Conservation (phyloP, 1,140 invertebrate genomes). For the Drosophila kurseongensis region DNA sequence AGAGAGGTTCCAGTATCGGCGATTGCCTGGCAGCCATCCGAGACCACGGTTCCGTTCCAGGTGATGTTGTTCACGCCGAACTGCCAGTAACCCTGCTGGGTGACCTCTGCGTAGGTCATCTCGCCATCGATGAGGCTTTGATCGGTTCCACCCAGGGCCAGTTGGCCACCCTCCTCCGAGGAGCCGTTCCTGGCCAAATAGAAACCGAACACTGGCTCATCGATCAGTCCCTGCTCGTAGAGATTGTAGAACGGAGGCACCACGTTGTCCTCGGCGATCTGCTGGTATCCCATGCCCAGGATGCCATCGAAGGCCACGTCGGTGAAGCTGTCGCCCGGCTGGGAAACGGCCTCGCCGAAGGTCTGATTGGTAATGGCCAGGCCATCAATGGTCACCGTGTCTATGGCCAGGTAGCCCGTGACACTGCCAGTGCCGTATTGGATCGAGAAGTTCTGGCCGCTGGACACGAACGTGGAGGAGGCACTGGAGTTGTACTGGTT, state of each 20-base stretch:
- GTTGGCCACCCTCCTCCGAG: slow-evolving; percentile 50
- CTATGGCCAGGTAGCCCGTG: slow-evolving; percentile 57
- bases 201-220: slow-evolving; percentile 95
- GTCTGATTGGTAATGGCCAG: slow-evolving; percentile 91
- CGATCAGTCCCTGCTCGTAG: slow-evolving; percentile 92
- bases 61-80: slow-evolving; percentile 64
- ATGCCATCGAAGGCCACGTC: slow-evolving; percentile 99
- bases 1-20: slow-evolving; percentile 92
- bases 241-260: slow-evolving; percentile 97
- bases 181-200: slow-evolving; percentile 89
- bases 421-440: slow-evolving; percentile 72
- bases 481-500: slow-evolving; percentile 70
- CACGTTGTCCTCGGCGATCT: slow-evolving; percentile 95
- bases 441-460: slow-evolving; percentile 61
- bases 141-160: slow-evolving; percentile 74
- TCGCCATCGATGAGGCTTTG: slow-evolving; percentile 51
- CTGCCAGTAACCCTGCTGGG: slow-evolving; percentile 80
- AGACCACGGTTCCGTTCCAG: slow-evolving; percentile 68
- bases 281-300: slow-evolving; percentile 94
- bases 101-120: slow-evolving; percentile 75
- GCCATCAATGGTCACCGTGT: slow-evolving; percentile 86
- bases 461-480: slow-evolving; percentile 64
- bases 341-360: slow-evolving; percentile 97
- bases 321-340: slow-evolving; percentile 95
- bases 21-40: slow-evolving; percentile 87